Conservation (phyloP, 2,888 invertebrate genomes). For the Cylindroiulus punctatus region DNA sequence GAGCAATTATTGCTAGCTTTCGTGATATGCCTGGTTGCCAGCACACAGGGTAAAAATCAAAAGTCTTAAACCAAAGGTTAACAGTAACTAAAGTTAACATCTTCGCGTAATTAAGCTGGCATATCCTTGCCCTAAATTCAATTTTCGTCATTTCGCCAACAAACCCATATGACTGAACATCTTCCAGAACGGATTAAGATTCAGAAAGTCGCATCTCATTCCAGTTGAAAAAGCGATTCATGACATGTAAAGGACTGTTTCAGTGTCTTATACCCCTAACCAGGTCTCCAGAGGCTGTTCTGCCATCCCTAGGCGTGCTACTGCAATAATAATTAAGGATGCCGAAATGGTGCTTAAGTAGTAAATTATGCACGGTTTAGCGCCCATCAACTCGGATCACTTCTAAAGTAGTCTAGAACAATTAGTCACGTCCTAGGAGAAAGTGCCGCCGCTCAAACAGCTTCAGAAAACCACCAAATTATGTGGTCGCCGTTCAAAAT, state of each 20-base stretch:
- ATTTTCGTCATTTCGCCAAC: too few relatives aligned
- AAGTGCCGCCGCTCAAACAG: background rate
- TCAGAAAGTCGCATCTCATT: too few relatives aligned
- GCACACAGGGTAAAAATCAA: background rate
- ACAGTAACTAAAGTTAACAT: too few relatives aligned
- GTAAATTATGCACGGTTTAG: conserved; percentile 14
- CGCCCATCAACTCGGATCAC: background rate
- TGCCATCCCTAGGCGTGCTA: background rate
- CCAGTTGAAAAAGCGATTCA: too few relatives aligned
- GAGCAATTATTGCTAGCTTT: background rate
- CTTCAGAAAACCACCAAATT: background rate
- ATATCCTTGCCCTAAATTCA: too few relatives aligned
- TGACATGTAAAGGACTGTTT: too few relatives aligned
- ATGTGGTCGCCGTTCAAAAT: background rate
- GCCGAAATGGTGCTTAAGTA: background rate
- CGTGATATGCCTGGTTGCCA: background rate
- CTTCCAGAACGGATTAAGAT: too few relatives aligned
- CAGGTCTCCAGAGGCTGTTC: background rate
- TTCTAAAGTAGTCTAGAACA: background rate
- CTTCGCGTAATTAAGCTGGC: too few relatives aligned
- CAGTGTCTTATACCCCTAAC: background rate
- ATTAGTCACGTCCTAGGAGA: background rate
- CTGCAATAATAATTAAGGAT: background rate
- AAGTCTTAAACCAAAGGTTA: too few relatives aligned
- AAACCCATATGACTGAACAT: too few relatives aligned